These are phyloP conservation scores for Borostomias antarcticus DNA, from an alignment of 2,797 vertebrate species.

Conservation along the genomic window DNA sequence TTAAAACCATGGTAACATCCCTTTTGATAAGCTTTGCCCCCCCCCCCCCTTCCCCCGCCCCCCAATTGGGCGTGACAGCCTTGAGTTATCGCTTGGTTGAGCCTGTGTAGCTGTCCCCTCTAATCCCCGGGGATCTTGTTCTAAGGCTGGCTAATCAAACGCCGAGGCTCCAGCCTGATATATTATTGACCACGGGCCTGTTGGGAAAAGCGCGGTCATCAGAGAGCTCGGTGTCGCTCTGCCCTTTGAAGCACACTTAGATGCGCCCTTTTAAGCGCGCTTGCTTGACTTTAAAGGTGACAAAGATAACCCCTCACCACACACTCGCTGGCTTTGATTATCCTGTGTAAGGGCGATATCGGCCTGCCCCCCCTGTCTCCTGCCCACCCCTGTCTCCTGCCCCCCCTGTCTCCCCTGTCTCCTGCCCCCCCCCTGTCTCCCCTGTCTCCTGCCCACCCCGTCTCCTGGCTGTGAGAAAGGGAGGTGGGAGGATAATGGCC, in stretches of 20 bases:
- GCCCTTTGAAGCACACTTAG: slow-evolving; percentile 33
- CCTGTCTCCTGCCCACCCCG: neutral
- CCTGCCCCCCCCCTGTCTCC: neutral
- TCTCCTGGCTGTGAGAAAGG: slow-evolving; percentile 9
- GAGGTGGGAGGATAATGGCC: neutral
- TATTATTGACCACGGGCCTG: slow-evolving; percentile 59
- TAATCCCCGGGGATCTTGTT: slow-evolving; percentile 48
- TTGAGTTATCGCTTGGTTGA: slow-evolving; percentile 20
- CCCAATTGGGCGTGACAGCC: slow-evolving; percentile 11
- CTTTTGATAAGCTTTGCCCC: slow-evolving; percentile 24
- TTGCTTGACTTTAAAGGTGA: slow-evolving; percentile 26
- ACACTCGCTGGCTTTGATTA: slow-evolving; percentile 19
- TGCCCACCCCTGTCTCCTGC: neutral
- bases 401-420: slow-evolving; percentile 13
- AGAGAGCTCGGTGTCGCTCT: slow-evolving; percentile 48
- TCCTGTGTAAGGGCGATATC: slow-evolving; percentile 12
- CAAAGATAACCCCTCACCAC: slow-evolving; percentile 36
- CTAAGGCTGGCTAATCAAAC: slow-evolving; percentile 54
- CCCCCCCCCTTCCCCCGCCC: neutral
- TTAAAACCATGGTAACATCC: slow-evolving; percentile 8
- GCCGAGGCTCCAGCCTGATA: slow-evolving; percentile 48
- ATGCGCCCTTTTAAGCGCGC: slow-evolving; percentile 47
- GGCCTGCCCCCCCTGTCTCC: slow-evolving; percentile 8
- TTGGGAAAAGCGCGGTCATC: slow-evolving; percentile 42
- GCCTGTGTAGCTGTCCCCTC: slow-evolving; percentile 20